Evolutionary conservation across 2,797 vertebrate genomes (phyloP), one percentile per base, ranked within the genome.

Genomic region (Mormyrus hasselquistii): DNA sequence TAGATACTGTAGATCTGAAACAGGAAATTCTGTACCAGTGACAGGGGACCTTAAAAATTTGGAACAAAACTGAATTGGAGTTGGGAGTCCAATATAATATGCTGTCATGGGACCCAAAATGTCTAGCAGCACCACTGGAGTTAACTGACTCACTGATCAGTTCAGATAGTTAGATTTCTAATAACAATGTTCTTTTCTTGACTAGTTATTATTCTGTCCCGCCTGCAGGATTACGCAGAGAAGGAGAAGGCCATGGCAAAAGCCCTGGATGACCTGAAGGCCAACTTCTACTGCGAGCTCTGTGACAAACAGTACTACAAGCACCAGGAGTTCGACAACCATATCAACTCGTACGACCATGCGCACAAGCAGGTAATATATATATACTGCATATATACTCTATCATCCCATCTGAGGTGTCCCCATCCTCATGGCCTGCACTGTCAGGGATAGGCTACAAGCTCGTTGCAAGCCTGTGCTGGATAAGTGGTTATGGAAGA

Each of bases 321-420:
- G 91, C 98, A 99, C 92, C 98, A 99, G 89, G 98, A 99, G 94
- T 99, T 97, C 93, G 98, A 99, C 96, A 99, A 99, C 95, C 98
- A 99, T 94, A 99, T 99, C 94, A 99, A 99, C 95, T 99, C 98
- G 59, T 98, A 99, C 1, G 98, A 99, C 93, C 98, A 99, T 2
- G 98, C 98, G 90, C 98, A 99, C 87, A 88, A 57, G n/a, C 89
- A 90, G 76, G 41, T 47, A 79, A 34, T 73, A 73, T 1, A 29
- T 38, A 73, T 38, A 41, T 19, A 76, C 69, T 76, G 29, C 34
- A 38, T 38, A 16, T 34, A 73, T 73, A 73, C 65, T 34, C 65
- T 22, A 29, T 73, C 65, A 73, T 38, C 29, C 29, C 10, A 0
- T 38, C 69, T 76, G 69, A 29, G 29, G 69, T 19, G 29, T 76